These are phyloP conservation scores for Prunella strophiata DNA, from an alignment of 2,797 vertebrate species.

Conservation along the genomic window DNA sequence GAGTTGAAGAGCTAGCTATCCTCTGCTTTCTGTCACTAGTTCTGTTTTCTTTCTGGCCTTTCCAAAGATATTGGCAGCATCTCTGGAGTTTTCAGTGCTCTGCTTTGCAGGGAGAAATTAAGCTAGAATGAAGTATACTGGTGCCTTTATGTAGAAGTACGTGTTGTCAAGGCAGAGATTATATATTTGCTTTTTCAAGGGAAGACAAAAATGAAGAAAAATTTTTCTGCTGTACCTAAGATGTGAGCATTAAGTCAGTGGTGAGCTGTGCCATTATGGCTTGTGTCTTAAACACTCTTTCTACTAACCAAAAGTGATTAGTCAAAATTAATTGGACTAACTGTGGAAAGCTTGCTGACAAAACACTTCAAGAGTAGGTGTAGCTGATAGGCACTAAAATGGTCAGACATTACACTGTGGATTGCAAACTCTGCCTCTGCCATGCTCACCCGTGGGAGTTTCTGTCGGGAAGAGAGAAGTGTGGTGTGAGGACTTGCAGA, in stretches of 20 bases:
- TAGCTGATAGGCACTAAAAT: neutral
- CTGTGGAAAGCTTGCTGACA: neutral
- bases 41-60: neutral
- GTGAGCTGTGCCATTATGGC: neutral
- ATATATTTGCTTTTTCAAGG: neutral
- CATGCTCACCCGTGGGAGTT: accelerated
- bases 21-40: neutral
- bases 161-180: neutral
- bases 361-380: neutral
- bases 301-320: neutral
- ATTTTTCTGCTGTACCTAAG: neutral
- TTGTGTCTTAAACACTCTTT: neutral
- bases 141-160: neutral
- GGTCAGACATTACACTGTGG: neutral
- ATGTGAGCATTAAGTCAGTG: neutral
- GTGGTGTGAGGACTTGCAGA: neutral
- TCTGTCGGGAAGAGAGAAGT: neutral
- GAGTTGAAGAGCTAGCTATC: neutral
- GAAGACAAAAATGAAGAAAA: neutral
- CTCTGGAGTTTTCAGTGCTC: neutral
- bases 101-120: neutral
- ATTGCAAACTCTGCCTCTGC: neutral
- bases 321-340: neutral
- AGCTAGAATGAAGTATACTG: neutral
- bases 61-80: neutral